A percentile compares a stretch with the other conserved stretches of the same genome.
Conservation (phyloP, 2,888 invertebrate genomes). For the Tortricodes alternella region DNA sequence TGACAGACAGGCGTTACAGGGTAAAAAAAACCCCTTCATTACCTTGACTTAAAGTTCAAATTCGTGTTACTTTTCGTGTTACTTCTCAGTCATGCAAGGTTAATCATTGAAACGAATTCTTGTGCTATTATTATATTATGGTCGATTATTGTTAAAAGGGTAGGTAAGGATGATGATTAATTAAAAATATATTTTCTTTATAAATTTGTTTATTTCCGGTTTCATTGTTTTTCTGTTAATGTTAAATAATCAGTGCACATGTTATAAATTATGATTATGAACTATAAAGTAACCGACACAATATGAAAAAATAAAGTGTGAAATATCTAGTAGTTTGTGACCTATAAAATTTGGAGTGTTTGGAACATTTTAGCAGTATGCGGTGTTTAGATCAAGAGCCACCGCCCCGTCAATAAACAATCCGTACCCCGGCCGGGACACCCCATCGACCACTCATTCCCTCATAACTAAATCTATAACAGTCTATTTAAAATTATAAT, state of each 20-base stretch:
- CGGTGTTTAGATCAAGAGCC: background rate
- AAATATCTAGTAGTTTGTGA: conserved; percentile 61
- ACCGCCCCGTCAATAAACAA: conserved; percentile 39
- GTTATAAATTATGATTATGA: conserved; percentile 65
- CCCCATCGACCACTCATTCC: conserved; percentile 59
- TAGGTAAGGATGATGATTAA: conserved; percentile 3
- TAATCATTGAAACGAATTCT: no score
- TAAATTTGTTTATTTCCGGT: conserved; percentile 64
- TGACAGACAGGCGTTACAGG: no score
- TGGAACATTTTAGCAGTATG: conserved; percentile 18
- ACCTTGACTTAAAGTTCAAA: no score
- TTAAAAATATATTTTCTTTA: conserved; percentile 35
- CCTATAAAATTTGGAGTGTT: conserved; percentile 35
- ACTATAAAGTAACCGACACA: conserved; percentile 57
- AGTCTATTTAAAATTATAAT: conserved; percentile 82
- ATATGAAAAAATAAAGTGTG: conserved; percentile 53
- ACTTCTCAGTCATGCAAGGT: no score
- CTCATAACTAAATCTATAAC: conserved; percentile 79
- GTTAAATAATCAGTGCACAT: conserved; percentile 73
- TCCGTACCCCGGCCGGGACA: conserved; percentile 38
- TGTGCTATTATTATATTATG: no score
- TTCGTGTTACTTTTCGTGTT: no score
- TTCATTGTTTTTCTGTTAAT: conserved; percentile 63
- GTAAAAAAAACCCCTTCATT: no score
- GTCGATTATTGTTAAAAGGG: background rate